Percentiles rank a stretch among this genome's conserved stretches.
Conservation (phyloP, 2,113 vertebrate species). For the Tamias sibiricus region DNA sequence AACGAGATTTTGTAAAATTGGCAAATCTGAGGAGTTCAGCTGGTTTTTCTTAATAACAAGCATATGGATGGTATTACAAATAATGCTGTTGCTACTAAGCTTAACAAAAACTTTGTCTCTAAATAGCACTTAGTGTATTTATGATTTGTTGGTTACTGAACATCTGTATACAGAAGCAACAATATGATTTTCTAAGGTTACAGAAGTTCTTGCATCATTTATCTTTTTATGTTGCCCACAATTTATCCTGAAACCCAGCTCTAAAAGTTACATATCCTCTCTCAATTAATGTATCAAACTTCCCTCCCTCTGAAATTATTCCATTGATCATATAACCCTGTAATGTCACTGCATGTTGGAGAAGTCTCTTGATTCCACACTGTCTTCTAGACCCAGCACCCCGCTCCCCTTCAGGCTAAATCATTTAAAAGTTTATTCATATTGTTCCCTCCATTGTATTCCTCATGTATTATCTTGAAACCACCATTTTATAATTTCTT, state of each 20-base stretch:
- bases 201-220: neutral
- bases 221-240: neutral
- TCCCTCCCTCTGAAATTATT: neutral
- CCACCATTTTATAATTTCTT: neutral
- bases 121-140: neutral
- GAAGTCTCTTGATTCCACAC: neutral
- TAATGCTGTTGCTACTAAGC: neutral
- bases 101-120: neutral
- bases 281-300: neutral
- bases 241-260: neutral
- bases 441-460: neutral
- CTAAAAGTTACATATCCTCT: neutral
- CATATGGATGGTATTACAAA: neutral
- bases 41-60: neutral
- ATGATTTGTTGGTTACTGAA: neutral
- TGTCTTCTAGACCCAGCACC: neutral
- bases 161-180: neutral
- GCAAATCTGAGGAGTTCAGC: fast-evolving
- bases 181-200: neutral
- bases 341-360: neutral
- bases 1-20: neutral
- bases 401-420: neutral
- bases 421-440: neutral
- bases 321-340: neutral
- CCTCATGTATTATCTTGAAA: neutral